phyloP scores from a whole-genome alignment of 2,888 invertebrate genomes.

The Synergus gifuensis region DNA sequence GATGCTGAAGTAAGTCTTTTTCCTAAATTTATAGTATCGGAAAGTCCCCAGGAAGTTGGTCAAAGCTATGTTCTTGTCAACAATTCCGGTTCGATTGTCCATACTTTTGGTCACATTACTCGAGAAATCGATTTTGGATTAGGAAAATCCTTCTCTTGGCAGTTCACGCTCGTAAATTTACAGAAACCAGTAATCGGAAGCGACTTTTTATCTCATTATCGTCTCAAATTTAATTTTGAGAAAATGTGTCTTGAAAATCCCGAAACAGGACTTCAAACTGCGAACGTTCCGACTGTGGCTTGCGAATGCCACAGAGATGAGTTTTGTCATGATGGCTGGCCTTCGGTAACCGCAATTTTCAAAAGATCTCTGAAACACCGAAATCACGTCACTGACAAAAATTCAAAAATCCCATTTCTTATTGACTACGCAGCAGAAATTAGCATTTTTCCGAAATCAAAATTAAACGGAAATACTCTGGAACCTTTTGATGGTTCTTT shows the following conservation, averaged over 20 bases:
- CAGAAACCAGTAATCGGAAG: background rate
- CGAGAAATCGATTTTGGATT: background rate
- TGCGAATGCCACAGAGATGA: background rate
- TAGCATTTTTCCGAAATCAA: background rate
- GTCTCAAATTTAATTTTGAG: background rate
- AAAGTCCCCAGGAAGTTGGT: background rate
- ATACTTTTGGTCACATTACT: background rate
- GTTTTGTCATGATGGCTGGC: background rate
- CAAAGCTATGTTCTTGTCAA: background rate
- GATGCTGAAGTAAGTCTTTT: constrained; percentile 7
- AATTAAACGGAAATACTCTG: background rate
- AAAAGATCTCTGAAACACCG: constrained; percentile 6
- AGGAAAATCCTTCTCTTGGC: background rate
- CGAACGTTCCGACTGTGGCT: background rate
- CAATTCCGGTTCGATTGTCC: background rate
- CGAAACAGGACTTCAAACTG: background rate
- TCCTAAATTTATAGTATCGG: background rate
- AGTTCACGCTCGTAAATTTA: background rate
- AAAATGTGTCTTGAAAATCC: background rate
- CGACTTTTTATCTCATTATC: background rate
- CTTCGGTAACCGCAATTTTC: constrained; percentile 41
- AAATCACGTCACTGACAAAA: background rate
- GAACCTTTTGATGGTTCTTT: background rate
- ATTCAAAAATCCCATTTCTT: background rate
- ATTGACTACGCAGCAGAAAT: background rate